phyloP scores from a whole-genome alignment of 2,888 invertebrate genomes.

The Nephrotoma appendiculata region DNA sequence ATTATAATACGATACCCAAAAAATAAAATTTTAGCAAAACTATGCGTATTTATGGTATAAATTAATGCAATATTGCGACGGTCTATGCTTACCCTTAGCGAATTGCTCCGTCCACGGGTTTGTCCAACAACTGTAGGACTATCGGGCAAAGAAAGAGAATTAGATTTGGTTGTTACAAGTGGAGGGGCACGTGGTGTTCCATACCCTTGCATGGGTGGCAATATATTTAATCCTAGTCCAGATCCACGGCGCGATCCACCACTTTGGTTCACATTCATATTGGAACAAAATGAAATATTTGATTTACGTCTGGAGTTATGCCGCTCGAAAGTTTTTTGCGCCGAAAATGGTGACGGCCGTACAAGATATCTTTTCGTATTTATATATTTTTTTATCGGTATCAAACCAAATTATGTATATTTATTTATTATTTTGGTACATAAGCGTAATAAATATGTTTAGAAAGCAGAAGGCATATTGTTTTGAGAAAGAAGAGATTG shows the following conservation, averaged over 20 bases:
- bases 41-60: not conserved
- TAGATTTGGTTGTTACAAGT: slow-evolving; percentile 69
- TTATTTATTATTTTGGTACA: not conserved
- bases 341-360: slow-evolving; percentile 87
- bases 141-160: slow-evolving; percentile 77
- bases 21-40: not conserved
- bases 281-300: slow-evolving; percentile 81
- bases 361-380: slow-evolving; percentile 59
- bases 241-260: slow-evolving; percentile 41
- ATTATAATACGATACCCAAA: not conserved
- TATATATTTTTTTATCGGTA: not conserved
- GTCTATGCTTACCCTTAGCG: slow-evolving; percentile 49
- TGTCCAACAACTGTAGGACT: slow-evolving; percentile 71
- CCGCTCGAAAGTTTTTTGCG: slow-evolving; percentile 85
- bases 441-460: not conserved
- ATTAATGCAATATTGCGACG: not conserved
- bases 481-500: not conserved
- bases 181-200: slow-evolving; percentile 54
- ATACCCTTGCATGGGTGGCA: slow-evolving; percentile 38
- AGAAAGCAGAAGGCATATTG: not conserved
- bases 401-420: too few relatives aligned
- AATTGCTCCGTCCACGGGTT: slow-evolving; percentile 70
- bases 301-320: slow-evolving; percentile 84
- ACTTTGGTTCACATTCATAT: slow-evolving; percentile 51
- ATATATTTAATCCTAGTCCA: slow-evolving; percentile 41